These are phyloP conservation scores for Chloroceryle amazona DNA, from an alignment of 2,797 vertebrate genomes.

Conservation along the genomic window DNA sequence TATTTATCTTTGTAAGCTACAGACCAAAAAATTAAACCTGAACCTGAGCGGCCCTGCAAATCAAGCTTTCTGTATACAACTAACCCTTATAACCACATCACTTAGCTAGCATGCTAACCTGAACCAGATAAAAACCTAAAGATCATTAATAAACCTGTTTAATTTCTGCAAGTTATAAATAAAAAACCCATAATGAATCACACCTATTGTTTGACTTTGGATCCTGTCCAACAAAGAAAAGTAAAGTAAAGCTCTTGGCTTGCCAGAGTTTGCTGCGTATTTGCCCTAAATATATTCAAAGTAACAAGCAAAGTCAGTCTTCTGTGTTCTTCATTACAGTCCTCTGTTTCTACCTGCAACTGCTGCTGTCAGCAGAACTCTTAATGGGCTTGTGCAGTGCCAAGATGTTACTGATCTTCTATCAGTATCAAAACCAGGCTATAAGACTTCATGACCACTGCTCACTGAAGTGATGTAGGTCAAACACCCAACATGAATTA, in stretches of 20 bases:
- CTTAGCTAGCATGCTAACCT: neutral
- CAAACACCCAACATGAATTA: neutral
- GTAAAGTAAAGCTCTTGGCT: neutral
- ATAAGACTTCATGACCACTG: neutral
- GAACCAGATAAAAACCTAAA: neutral
- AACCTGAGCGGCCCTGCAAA: neutral
- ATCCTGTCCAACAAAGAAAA: neutral
- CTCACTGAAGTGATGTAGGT: neutral
- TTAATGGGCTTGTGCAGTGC: neutral
- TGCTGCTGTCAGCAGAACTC: neutral
- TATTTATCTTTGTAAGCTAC: neutral
- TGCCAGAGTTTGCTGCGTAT: neutral
- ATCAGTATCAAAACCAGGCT: neutral
- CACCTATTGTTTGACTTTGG: neutral
- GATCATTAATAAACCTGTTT: neutral
- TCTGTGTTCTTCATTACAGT: neutral
- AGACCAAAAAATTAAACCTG: neutral
- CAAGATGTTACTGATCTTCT: neutral
- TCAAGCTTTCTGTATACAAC: neutral
- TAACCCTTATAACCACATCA: neutral
- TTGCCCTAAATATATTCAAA: neutral
- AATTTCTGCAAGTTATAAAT: neutral
- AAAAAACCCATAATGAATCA: neutral
- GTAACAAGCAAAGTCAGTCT: neutral
- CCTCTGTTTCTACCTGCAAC: neutral